A percentile compares a stretch with the other conserved stretches of the same genome.
Evolutionary conservation across 2,113 vertebrate species (phyloP).

Genomic region (Platycercus adscitus): DNA sequence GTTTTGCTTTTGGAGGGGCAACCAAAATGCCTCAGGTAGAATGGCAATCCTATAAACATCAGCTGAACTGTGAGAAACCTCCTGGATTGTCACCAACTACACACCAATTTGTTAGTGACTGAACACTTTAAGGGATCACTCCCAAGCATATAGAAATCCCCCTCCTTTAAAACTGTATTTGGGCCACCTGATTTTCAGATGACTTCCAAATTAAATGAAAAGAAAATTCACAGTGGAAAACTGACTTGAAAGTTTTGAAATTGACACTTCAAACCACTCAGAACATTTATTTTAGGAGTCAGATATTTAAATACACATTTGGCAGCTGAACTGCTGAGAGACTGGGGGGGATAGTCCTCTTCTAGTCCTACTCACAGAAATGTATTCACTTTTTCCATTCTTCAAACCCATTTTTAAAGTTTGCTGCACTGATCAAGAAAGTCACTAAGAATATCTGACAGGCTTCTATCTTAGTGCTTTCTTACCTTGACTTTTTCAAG

Average conservation of each 20-base stretch:
- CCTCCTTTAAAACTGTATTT: neutral
- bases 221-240: neutral
- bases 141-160: neutral
- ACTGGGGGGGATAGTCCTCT: neutral
- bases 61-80: neutral
- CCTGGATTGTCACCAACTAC: rapidly evolving
- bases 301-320: neutral
- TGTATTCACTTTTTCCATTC: neutral
- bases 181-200: neutral
- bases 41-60: neutral
- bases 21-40: neutral
- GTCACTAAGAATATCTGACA: neutral
- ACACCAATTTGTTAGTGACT: neutral
- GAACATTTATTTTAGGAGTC: neutral
- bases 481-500: neutral
- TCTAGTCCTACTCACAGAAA: neutral
- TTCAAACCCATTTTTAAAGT: neutral
- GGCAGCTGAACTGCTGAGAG: neutral
- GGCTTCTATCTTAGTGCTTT: neutral
- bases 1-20: neutral
- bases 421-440: neutral
- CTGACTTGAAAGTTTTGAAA: neutral
- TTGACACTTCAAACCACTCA: neutral
- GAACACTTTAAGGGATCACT: neutral
- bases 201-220: neutral